Conservation (phyloP, 1,140 invertebrate species). For the Euwallacea similis region DNA sequence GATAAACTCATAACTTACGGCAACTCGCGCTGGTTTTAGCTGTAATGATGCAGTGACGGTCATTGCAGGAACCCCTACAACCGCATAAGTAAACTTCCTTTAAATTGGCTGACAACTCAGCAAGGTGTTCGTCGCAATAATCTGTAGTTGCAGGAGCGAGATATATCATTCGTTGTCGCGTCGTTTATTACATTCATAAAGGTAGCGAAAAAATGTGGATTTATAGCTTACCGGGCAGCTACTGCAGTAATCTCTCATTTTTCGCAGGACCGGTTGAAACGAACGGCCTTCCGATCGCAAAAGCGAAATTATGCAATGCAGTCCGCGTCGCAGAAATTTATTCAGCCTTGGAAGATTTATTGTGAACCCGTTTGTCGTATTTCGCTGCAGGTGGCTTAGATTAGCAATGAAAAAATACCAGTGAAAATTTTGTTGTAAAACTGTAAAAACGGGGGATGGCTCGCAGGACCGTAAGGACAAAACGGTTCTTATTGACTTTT, state of each 20-base stretch:
- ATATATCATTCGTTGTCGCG: conserved; percentile 5
- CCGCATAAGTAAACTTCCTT: background rate
- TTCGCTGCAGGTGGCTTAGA: conserved; percentile 15
- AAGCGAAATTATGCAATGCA: conserved; percentile 21
- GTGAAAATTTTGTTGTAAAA: background rate
- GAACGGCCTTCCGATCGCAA: conserved; percentile 26
- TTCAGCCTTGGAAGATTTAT: conserved; percentile 31
- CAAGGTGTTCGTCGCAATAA: background rate
- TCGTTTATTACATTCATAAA: conserved; percentile 6
- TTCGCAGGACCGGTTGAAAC: conserved; percentile 21
- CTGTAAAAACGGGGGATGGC: background rate
- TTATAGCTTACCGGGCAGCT: conserved; percentile 18
- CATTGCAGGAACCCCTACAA: background rate
- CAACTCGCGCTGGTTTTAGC: no score
- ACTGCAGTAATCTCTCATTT: conserved; percentile 29
- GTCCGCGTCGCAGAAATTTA: conserved; percentile 22
- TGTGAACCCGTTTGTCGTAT: conserved; percentile 26
- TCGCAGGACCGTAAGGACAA: background rate
- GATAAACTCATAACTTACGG: no score
- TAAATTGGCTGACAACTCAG: background rate
- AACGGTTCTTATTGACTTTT: conserved; percentile 7
- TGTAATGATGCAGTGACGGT: no score
- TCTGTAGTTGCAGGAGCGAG: background rate
- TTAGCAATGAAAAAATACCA: conserved; percentile 8
- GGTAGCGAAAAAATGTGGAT: conserved; percentile 19